Conservation (phyloP, 2,797 vertebrate species). For the Neomorphus geoffroyi region DNA sequence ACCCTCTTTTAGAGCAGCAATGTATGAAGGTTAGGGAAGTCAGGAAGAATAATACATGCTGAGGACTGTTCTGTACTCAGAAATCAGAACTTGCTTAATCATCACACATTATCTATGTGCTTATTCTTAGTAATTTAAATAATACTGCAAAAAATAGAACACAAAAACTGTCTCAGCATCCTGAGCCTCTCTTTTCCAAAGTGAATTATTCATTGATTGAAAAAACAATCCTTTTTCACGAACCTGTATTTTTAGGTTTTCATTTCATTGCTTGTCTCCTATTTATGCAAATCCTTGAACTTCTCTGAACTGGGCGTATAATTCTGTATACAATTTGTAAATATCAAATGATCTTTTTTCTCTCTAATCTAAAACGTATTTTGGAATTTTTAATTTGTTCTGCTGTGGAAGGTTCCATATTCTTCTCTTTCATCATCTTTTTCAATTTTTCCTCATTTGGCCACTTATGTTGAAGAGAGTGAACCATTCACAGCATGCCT, state of each 20-base stretch:
- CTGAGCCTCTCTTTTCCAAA: neutral
- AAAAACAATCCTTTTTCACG: neutral
- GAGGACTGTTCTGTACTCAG: neutral
- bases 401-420: neutral
- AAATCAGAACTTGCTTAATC: neutral
- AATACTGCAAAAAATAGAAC: neutral
- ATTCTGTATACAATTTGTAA: neutral
- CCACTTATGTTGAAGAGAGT: neutral
- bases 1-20: neutral
- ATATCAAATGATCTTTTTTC: neutral
- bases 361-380: neutral
- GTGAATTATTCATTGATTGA: neutral
- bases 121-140: neutral
- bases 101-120: neutral
- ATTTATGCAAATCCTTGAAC: neutral
- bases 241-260: neutral
- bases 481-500: neutral
- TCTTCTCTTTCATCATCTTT: neutral
- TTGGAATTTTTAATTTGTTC: neutral
- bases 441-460: neutral
- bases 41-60: neutral
- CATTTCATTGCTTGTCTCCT: neutral
- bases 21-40: neutral
- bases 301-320: neutral
- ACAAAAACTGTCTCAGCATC: neutral